Conservation (phyloP, 2,113 vertebrate genomes). For the Paradoxurus hermaphroditus region DNA sequence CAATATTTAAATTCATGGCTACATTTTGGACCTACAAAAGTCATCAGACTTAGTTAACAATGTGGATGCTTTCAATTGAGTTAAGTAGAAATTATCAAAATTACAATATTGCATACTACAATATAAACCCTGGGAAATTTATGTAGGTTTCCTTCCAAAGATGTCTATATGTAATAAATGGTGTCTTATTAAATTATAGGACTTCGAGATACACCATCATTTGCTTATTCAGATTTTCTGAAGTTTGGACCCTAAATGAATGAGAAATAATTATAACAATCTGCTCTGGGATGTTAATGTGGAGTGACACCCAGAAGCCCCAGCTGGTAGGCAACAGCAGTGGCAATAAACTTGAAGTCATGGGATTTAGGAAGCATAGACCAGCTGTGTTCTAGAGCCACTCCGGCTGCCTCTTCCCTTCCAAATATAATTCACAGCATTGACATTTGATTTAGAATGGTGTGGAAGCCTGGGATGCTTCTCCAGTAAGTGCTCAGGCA, state of each 20-base stretch:
- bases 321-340: not conserved
- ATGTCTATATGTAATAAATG: not conserved
- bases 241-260: not conserved
- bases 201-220: not conserved
- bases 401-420: not conserved
- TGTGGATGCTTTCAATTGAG: not conserved
- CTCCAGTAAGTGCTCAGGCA: not conserved
- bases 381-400: not conserved
- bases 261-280: conserved; percentile 44
- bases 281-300: not conserved
- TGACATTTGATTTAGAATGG: conserved; percentile 54
- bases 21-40: not conserved
- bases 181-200: not conserved
- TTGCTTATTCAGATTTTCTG: conserved; percentile 18
- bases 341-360: not conserved
- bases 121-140: not conserved
- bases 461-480: not conserved
- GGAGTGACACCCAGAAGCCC: not conserved
- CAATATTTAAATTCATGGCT: not conserved
- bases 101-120: not conserved
- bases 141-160: not conserved
- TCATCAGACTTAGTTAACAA: not conserved
- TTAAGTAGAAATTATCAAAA: not conserved
- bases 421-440: not conserved
- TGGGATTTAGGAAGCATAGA: not conserved